Base-by-base conservation (phyloP, 2,888 invertebrate genomes). In the Eupithecia centaureata region DNA sequence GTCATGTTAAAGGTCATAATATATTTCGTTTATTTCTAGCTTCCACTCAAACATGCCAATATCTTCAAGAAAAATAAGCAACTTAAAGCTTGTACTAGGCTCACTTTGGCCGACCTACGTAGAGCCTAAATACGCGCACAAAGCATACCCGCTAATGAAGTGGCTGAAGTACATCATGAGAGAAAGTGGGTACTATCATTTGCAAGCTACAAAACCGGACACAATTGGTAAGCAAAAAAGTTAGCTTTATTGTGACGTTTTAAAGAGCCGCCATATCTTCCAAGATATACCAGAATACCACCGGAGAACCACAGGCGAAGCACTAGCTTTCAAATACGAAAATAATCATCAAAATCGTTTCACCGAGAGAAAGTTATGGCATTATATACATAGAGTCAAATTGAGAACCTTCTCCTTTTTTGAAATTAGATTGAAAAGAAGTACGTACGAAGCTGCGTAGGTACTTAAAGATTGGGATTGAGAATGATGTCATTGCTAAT, bases 191-290 rank as follows among this genome's bases (percentile, higher is more conserved):
- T 96, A 96, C 76, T 86, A 96, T 72, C 97, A 97, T 83, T 78
- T 97, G 35, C 97, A 97, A 86, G 94, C 96, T 0, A 97, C 97
- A 0, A 97, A 97, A 87, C 97, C 97, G 4, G 97, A 97, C 79
- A 97, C 97, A 1, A 88, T 96, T 64, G 97, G 97, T 96, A 84
- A 85, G 92, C 70, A 33, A 12, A 27, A 27, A 2, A 25, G 10
- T 51, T 25, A 12, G 38, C 4, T 51, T 10, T 47, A 22, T 47
- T 22, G 22, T 22, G 25, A 25, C 5, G 25, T 25, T 5, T 13
- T 42, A 18, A 2, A 18, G 8, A 42, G 18, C 18, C 18, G n/a
- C 42, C 18, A 42, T 2, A 42, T 18, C 42, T 2, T 42, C 8
- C 8, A 18, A 18, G n/a, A 7, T 42, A 18, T 38, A n/a, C n/a